Percentiles rank a stretch among this genome's conserved stretches.
Conservation (phyloP, 2,888 invertebrate species). For the Vanessa cardui region DNA sequence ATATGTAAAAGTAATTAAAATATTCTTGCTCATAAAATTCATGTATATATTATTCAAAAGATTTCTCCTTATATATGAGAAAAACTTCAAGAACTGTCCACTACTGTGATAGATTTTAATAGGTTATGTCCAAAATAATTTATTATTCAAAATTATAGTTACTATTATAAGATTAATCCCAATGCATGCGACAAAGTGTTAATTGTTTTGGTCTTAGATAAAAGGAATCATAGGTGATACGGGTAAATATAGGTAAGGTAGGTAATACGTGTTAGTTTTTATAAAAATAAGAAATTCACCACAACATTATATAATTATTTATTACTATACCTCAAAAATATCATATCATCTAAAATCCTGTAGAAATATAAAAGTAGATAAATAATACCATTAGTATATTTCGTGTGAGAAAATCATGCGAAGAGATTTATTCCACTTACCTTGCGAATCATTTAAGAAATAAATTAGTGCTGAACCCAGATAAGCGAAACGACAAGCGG, state of each 20-base stretch:
- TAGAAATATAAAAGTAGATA: not conserved
- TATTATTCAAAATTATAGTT: not conserved
- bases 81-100: too few species aligned
- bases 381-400: constrained; percentile 26
- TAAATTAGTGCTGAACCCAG: constrained; percentile 48
- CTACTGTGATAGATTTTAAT: too few species aligned
- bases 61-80: too few species aligned
- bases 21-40: too few species aligned
- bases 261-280: not conserved
- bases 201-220: not conserved
- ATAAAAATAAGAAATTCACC: not conserved
- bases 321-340: not conserved
- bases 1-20: too few species aligned
- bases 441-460: constrained; percentile 33
- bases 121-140: too few species aligned
- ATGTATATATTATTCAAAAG: too few species aligned
- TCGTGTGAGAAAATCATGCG: constrained; percentile 35
- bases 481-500: constrained; percentile 52
- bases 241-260: too few species aligned
- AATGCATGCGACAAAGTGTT: not conserved
- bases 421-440: constrained; percentile 42
- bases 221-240: too few species aligned
- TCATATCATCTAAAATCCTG: not conserved
- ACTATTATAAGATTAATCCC: not conserved
- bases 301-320: not conserved